phyloP scores from a whole-genome alignment of 2,888 invertebrate species.

The Drosophila falleni region DNA sequence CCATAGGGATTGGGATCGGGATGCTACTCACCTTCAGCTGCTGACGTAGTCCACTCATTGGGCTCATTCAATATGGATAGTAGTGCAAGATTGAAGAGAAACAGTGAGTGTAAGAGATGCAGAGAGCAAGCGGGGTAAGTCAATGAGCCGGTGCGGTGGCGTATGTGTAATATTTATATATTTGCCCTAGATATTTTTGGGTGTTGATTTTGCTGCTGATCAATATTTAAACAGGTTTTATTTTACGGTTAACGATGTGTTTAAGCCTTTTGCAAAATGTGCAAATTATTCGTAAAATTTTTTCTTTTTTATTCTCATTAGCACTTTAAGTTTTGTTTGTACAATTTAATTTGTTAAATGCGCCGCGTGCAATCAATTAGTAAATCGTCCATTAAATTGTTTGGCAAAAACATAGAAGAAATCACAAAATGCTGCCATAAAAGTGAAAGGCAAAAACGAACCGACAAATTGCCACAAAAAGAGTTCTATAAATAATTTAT shows the following conservation, averaged over 20 bases:
- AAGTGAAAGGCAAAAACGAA: slow-evolving; percentile 15
- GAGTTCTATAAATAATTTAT: slow-evolving; percentile 18
- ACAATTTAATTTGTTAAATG: slow-evolving; percentile 27
- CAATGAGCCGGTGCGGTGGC: slow-evolving; percentile 51
- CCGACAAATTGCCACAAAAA: slow-evolving; percentile 5
- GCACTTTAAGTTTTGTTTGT: slow-evolving; percentile 32
- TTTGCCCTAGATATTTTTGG: slow-evolving; percentile 45
- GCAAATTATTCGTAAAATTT: slow-evolving; percentile 18
- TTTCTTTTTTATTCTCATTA: slow-evolving; percentile 8
- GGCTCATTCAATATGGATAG: slow-evolving; percentile 82
- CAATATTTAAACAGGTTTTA: slow-evolving; percentile 18
- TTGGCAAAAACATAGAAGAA: slow-evolving; percentile 1
- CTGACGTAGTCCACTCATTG: slow-evolving; percentile 85
- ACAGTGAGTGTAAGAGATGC: slow-evolving; percentile 5
- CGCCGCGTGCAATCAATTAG: slow-evolving; percentile 49
- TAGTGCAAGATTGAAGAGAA: slow-evolving; percentile 22
- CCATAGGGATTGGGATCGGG: background rate
- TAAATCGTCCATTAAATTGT: slow-evolving; percentile 25
- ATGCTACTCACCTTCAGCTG: slow-evolving; percentile 83
- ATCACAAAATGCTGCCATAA: slow-evolving; percentile 10
- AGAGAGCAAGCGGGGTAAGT: slow-evolving; percentile 26
- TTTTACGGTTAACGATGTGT: slow-evolving; percentile 8
- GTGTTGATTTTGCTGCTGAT: slow-evolving; percentile 14
- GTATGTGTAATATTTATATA: slow-evolving; percentile 65
- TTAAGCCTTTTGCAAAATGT: slow-evolving; percentile 22